Base-by-base conservation (phyloP, 1,140 invertebrate genomes). In the Cyclina sinensis region DNA sequence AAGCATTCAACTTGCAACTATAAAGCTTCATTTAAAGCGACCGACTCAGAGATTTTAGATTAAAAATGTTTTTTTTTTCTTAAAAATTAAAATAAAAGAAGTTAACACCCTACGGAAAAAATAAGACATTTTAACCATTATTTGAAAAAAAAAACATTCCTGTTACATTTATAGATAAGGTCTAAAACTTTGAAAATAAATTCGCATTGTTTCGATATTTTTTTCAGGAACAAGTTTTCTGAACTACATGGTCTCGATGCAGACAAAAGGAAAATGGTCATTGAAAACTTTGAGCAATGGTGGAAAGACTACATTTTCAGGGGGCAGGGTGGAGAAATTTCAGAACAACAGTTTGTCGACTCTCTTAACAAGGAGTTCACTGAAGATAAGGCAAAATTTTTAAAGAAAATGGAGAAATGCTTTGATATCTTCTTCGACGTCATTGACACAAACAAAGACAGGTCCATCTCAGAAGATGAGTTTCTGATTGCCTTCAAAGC, bases 371-470 rank as follows among this genome's bases (percentile, higher is more conserved):
- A 54, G 9, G 54, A 88, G 11, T 91, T 78, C 70, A 51, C 0
- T 0, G 57, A 68, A 18, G 89, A 91, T 46, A 92, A 91, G 48
- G 70, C 11, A 1, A 86, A 54, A 12, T 92, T 88, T 51, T 65
- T 18, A 0, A 18, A n/a, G 1, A 62, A 82, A 18, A 92, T 92
- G 87, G 37, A 79, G 12, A 35, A 74, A 35, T 92, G 91, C 30
- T 92, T 91, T 59, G 86, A 92, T 30, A 78, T 2, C 0, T 79
- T 92, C 32, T 92, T 92, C 62, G 90, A 92, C 70, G 91, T 92
- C 27, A 92, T 92, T 32, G 91, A 92, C 62, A 92, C 91, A 7
- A 92, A 92, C 68, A 91, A 92, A 70, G 91, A 92, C 43, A 83
- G 91, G 35, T 91, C 91, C 0, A 92, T 92, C 46, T 89, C 89